phyloP scores from a whole-genome alignment of 2,797 vertebrate genomes.

The Mus caroli region DNA sequence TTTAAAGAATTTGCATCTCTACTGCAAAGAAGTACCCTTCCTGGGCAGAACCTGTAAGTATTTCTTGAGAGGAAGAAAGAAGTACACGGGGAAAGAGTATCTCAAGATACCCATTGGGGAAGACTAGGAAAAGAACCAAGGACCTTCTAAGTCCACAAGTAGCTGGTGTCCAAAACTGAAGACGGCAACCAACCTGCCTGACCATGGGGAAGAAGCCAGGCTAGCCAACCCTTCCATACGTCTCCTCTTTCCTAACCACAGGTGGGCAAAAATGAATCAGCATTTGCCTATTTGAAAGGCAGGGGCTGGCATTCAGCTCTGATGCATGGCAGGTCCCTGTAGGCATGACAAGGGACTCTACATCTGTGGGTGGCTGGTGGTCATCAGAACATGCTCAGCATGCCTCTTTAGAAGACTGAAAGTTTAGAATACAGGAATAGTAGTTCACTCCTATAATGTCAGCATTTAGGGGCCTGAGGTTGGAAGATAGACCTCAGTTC shows the following conservation, averaged over 20 bases:
- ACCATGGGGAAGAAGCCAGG: not conserved
- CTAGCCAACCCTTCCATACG: not conserved
- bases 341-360: not conserved
- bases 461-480: not conserved
- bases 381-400: not conserved
- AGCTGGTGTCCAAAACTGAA: not conserved
- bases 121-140: not conserved
- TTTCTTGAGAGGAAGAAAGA: slow-evolving; percentile 34
- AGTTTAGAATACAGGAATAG: not conserved
- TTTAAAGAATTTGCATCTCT: slow-evolving; percentile 20
- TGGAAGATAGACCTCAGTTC: not conserved
- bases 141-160: not conserved
- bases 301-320: not conserved
- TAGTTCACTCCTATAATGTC: not conserved
- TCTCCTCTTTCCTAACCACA: not conserved
- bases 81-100: not conserved
- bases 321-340: not conserved
- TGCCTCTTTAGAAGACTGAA: not conserved
- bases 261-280: not conserved
- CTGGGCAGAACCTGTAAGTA: slow-evolving; percentile 24
- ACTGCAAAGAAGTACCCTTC: not conserved
- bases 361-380: not conserved
- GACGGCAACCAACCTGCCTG: not conserved
- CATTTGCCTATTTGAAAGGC: too few species aligned
- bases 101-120: not conserved